A percentile compares a stretch with the other conserved stretches of the same genome.
phyloP scores from a whole-genome alignment of 2,113 vertebrate species.

The Synodontis membranacea region DNA sequence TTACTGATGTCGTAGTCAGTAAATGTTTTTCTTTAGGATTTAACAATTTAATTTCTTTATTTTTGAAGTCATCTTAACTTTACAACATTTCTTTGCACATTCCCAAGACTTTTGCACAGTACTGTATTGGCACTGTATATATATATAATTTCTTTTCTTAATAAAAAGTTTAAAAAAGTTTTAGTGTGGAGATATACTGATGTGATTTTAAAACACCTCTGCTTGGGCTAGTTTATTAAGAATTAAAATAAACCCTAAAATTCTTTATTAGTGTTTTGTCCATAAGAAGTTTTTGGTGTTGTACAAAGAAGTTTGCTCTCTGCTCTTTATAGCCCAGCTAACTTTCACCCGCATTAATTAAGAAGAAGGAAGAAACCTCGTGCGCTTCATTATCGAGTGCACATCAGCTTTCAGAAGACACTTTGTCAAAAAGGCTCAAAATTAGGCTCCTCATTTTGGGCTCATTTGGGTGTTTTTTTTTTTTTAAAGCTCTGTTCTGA shows the following conservation, averaged over 20 bases:
- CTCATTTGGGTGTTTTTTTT: slow-evolving; percentile 4
- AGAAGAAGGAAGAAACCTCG: not conserved
- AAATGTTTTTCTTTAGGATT: too few relatives aligned
- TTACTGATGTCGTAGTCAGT: too few relatives aligned
- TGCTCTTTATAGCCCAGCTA: not conserved
- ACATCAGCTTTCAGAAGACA: slow-evolving; percentile 16
- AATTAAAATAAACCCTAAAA: not conserved
- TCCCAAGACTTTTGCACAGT: too few relatives aligned
- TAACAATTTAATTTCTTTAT: too few relatives aligned
- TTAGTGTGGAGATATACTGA: not conserved
- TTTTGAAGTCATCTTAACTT: too few relatives aligned
- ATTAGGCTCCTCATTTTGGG: slow-evolving; percentile 10
- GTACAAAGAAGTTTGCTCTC: not conserved
- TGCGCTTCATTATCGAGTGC: slow-evolving; percentile 27
- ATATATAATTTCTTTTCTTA: not conserved
- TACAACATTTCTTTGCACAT: too few relatives aligned
- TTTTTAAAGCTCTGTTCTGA: slow-evolving; percentile 23
- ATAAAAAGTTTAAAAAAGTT: not conserved
- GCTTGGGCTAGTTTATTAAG: not conserved
- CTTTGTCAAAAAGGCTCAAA: slow-evolving; percentile 20
- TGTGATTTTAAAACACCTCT: not conserved
- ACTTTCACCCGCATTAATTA: not conserved
- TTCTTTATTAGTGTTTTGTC: not conserved
- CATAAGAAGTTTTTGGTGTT: not conserved
- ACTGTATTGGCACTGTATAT: too few relatives aligned